A percentile compares a stretch with the other conserved stretches of the same genome.
phyloP scores from a whole-genome alignment of 2,113 vertebrate genomes.

The Smithornis capensis region DNA sequence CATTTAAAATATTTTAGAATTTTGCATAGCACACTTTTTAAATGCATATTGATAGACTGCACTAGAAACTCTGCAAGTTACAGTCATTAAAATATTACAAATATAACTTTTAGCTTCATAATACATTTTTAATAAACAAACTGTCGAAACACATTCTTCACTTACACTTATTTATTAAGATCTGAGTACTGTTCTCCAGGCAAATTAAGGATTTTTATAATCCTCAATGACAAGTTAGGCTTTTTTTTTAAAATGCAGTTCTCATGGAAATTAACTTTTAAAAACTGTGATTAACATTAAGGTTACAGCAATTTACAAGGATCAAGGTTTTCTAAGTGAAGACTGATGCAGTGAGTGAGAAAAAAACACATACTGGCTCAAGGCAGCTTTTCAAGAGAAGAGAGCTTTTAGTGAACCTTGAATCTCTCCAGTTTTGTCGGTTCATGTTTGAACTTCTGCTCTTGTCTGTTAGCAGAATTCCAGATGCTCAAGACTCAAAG shows the following conservation, averaged over 20 bases:
- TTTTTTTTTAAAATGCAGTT: conserved; percentile 27
- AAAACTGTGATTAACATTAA: conserved; percentile 61
- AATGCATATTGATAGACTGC: not conserved
- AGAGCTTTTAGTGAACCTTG: not conserved
- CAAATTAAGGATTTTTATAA: conserved; percentile 68
- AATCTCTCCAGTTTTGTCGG: not conserved
- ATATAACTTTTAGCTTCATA: conserved; percentile 52
- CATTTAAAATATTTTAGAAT: conserved; percentile 15
- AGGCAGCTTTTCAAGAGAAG: not conserved
- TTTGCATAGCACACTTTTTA: not conserved
- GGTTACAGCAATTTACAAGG: conserved; percentile 49
- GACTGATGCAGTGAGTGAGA: not conserved
- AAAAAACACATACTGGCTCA: not conserved
- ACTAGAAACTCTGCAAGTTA: conserved; percentile 19
- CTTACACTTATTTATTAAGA: conserved; percentile 49
- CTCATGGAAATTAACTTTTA: conserved; percentile 62
- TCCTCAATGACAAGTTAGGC: conserved; percentile 52
- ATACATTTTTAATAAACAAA: conserved; percentile 69
- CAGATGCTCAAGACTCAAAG: not conserved
- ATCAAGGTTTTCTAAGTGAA: conserved; percentile 42
- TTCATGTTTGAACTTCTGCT: not conserved
- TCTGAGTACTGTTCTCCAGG: conserved; percentile 48
- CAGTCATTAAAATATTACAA: conserved; percentile 52
- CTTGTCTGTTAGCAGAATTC: not conserved
- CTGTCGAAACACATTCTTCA: conserved; percentile 65